Percentiles rank a stretch among this genome's conserved stretches.
Evolutionary conservation across 2,888 invertebrate species (phyloP).

Genomic region (Lasioglossum calceatum): DNA sequence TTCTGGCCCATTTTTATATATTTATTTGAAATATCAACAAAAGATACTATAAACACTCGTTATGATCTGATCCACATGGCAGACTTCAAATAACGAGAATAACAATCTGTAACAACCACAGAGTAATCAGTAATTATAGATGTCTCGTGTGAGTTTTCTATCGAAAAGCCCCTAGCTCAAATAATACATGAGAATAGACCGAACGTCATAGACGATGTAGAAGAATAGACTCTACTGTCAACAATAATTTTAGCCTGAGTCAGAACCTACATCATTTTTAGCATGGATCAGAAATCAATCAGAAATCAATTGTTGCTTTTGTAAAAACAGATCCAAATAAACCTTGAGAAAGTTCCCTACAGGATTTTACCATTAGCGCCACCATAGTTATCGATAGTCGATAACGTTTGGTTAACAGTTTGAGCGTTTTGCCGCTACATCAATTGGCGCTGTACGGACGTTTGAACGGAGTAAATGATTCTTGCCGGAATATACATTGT

Average conservation of each 20-base stretch:
- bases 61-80: not conserved
- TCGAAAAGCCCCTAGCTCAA: not conserved
- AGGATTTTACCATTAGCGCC: not conserved
- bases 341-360: no score
- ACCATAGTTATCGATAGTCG: not conserved
- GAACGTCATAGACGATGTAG: not conserved
- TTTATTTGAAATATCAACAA: not conserved
- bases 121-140: not conserved
- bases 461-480: not conserved
- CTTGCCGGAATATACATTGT: not conserved
- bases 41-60: not conserved
- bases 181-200: not conserved
- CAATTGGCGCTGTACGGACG: not conserved
- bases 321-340: no score
- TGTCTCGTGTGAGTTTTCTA: not conserved
- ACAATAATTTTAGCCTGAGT: no score
- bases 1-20: conserved; percentile 85
- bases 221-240: not conserved
- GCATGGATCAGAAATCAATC: no score
- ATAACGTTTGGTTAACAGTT: not conserved
- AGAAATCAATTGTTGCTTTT: no score
- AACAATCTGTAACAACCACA: no score
- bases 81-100: no score
- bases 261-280: no score
- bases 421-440: not conserved